Percentiles rank a stretch among this genome's conserved stretches.
These are phyloP conservation scores for Tragelaphus strepsiceros DNA, from an alignment of 2,113 vertebrate species.

Conservation along the genomic window DNA sequence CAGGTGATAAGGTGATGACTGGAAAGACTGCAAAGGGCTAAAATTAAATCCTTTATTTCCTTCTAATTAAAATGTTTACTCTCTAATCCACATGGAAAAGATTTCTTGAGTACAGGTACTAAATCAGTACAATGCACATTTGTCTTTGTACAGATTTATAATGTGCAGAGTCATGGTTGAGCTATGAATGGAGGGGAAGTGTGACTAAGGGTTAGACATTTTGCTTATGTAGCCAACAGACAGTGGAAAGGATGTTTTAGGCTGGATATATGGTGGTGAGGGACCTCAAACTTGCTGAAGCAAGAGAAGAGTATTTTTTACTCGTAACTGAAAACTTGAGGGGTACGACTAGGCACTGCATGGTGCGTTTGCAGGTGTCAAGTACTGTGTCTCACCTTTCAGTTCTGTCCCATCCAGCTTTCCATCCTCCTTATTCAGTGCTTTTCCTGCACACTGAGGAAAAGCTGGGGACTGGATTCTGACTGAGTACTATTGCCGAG, in stretches of 20 bases:
- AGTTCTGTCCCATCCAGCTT: neutral
- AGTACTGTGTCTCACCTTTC: neutral
- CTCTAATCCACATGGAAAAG: neutral
- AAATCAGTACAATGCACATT: neutral
- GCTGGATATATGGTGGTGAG: neutral
- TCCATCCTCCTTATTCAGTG: neutral
- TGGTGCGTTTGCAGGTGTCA: rapidly evolving
- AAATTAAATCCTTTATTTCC: slow-evolving; percentile 25
- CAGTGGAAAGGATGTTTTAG: neutral
- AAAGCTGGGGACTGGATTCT: neutral
- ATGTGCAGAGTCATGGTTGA: neutral
- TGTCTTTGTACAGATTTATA: neutral
- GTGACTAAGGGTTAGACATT: neutral
- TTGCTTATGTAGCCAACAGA: neutral
- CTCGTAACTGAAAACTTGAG: neutral
- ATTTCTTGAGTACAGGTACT: neutral
- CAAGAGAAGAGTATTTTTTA: neutral
- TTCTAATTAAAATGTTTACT: slow-evolving; percentile 1
- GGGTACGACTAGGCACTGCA: rapidly evolving
- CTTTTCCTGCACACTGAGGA: neutral
- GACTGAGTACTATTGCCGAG: neutral
- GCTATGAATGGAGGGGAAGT: neutral
- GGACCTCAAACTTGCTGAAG: neutral
- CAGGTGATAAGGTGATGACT: neutral
- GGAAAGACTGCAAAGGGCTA: neutral